Conservation (phyloP, 1,140 invertebrate species). For the Plectrocnemia conspersa region DNA sequence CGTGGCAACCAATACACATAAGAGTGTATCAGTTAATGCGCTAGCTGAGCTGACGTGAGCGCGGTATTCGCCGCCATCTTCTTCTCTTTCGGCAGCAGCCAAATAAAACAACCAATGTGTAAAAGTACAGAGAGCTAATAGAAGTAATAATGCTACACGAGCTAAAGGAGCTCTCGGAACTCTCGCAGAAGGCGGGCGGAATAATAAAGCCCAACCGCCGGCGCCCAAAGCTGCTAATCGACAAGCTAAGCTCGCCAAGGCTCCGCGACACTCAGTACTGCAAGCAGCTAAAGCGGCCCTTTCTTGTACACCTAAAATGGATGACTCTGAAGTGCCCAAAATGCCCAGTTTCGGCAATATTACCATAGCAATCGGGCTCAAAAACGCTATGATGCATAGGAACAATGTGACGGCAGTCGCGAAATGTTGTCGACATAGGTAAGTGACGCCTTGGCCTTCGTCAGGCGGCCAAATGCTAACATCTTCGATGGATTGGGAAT, state of each 20-base stretch:
- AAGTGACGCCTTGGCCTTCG: conserved; percentile 64
- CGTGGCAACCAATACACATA: conserved; percentile 94
- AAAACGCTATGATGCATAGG: conserved; percentile 76
- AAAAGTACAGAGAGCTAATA: conserved; percentile 90
- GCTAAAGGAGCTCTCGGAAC: conserved; percentile 92
- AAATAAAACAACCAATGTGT: conserved; percentile 97
- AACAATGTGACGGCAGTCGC: conserved; percentile 71
- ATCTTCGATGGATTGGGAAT: conserved; percentile 89
- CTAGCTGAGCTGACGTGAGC: conserved; percentile 81
- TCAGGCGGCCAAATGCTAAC: conserved; percentile 74
- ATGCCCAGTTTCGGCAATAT: conserved; percentile 85
- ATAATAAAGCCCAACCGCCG: conserved; percentile 86
- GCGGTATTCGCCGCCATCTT: conserved; percentile 69
- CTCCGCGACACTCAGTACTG: conserved; percentile 67
- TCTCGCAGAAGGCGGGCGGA: conserved; percentile 72
- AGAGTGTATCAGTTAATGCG: conserved; percentile 75
- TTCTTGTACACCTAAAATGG: conserved; percentile 21
- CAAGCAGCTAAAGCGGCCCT: conserved; percentile 36
- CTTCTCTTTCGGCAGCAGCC: conserved; percentile 71
- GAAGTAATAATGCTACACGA: conserved; percentile 77
- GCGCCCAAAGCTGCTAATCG: conserved; percentile 87
- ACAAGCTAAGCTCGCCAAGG: conserved; percentile 85
- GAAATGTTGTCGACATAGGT: conserved; percentile 73
- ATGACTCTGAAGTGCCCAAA: conserved; percentile 43
- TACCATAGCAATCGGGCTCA: conserved; percentile 92